Percentiles rank a stretch among this genome's conserved stretches.
Conservation (phyloP, 1,140 invertebrate species). For the Lepidurus arcticus region DNA sequence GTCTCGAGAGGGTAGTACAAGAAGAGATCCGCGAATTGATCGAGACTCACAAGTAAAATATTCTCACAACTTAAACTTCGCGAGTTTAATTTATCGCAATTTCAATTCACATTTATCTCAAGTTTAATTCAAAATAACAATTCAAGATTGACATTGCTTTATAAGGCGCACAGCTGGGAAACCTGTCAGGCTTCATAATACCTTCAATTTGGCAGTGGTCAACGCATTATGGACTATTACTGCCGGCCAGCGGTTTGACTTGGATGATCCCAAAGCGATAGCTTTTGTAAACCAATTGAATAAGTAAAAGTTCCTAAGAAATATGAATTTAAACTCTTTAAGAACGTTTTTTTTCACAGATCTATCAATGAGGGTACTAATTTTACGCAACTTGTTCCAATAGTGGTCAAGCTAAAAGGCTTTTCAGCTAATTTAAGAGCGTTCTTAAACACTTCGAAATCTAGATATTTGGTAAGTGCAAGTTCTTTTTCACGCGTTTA, state of each 20-base stretch:
- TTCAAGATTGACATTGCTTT: background rate
- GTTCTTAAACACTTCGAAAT: background rate
- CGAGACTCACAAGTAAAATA: background rate
- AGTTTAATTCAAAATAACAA: background rate
- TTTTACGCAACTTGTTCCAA: background rate
- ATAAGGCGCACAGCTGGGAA: conserved; percentile 1
- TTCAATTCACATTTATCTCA: background rate
- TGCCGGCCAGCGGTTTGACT: conserved; percentile 28
- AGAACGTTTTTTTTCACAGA: background rate
- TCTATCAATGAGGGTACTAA: background rate
- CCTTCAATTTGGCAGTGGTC: conserved; percentile 28
- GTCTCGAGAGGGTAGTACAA: conserved; percentile 53
- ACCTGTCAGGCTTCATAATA: conserved; percentile 17
- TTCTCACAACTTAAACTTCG: background rate
- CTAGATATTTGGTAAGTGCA: background rate
- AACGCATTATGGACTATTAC: conserved; percentile 32
- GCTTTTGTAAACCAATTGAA: background rate
- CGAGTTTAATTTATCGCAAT: background rate
- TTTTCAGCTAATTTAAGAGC: background rate
- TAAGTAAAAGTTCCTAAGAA: background rate
- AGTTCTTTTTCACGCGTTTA: background rate
- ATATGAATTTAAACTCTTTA: background rate
- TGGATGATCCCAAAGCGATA: conserved; percentile 15
- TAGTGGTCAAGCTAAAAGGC: background rate
- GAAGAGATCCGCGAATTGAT: conserved; percentile 55